These are phyloP conservation scores for Vanacampus margaritifer DNA, from an alignment of 2,113 vertebrate genomes.

Conservation along the genomic window DNA sequence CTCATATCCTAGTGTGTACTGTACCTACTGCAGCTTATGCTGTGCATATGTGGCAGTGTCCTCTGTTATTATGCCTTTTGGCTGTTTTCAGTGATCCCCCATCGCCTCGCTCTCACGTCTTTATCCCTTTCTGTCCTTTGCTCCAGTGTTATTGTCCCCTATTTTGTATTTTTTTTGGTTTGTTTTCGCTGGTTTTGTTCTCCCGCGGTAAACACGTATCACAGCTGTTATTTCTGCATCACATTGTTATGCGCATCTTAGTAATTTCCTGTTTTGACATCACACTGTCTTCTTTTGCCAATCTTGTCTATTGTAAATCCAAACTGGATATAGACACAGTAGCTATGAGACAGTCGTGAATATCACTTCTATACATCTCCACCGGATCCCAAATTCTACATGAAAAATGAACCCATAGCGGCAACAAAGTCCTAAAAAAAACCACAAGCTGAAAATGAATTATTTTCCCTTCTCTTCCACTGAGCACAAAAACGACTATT, in stretches of 20 bases:
- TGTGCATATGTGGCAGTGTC: not conserved
- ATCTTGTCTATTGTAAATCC: too few species aligned
- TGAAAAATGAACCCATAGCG: not conserved
- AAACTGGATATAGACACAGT: not conserved
- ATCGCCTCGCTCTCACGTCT: not conserved
- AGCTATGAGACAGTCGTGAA: not conserved
- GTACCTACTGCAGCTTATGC: slow-evolving; percentile 1
- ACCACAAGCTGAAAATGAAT: not conserved
- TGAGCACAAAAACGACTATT: not conserved
- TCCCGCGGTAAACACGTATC: not conserved
- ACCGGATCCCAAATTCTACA: not conserved
- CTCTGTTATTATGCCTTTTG: slow-evolving; percentile 6
- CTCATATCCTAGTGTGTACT: not conserved
- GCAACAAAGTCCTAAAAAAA: not conserved
- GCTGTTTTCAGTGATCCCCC: not conserved
- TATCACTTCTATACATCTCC: not conserved
- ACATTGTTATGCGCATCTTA: not conserved
- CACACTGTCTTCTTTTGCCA: too few species aligned
- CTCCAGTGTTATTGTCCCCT: not conserved
- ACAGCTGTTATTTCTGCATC: not conserved
- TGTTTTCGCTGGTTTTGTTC: not conserved
- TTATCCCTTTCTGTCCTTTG: slow-evolving; percentile 6
- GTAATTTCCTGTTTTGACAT: not conserved
- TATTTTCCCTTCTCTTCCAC: not conserved
- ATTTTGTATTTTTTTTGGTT: not conserved